Evolutionary conservation across 2,888 invertebrate species (phyloP).

Genomic region (Molanna angustata): DNA sequence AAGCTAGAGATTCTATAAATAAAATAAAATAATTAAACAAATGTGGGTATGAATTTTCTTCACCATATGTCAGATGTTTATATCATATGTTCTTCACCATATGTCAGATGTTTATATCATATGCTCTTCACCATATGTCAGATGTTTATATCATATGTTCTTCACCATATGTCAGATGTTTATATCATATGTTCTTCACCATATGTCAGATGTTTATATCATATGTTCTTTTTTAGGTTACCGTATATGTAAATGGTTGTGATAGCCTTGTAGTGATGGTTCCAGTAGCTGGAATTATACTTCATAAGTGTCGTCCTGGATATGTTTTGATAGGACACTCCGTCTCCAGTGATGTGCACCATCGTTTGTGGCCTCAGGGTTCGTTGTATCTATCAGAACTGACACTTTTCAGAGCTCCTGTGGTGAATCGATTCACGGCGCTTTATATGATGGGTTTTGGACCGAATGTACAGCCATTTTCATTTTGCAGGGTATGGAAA

Average conservation of each 20-base stretch:
- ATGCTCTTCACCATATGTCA: too few species aligned
- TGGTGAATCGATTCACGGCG: constrained; percentile 52
- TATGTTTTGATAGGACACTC: constrained; percentile 55
- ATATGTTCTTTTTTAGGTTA: constrained; percentile 43
- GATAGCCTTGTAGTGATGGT: constrained; percentile 55
- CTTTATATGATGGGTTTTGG: constrained; percentile 56
- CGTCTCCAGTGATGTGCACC: constrained; percentile 36
- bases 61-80: too few species aligned
- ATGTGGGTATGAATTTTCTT: too few species aligned
- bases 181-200: too few species aligned
- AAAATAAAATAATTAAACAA: too few species aligned
- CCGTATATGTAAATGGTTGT: constrained; percentile 58
- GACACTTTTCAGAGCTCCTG: constrained; percentile 57
- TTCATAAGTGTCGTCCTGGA: constrained; percentile 57
- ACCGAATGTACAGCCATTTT: constrained; percentile 48
- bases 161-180: too few species aligned
- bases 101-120: too few species aligned
- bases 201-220: neutral
- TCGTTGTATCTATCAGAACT: constrained; percentile 55
- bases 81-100: too few species aligned
- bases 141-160: too few species aligned
- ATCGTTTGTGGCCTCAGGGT: constrained; percentile 35
- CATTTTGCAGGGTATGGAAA: constrained; percentile 44
- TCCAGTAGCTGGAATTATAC: constrained; percentile 58
- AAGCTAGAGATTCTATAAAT: too few species aligned